A percentile compares a stretch with the other conserved stretches of the same genome.
Evolutionary conservation across 2,888 invertebrate species (phyloP).

Genomic region (Rutpela maculata): DNA sequence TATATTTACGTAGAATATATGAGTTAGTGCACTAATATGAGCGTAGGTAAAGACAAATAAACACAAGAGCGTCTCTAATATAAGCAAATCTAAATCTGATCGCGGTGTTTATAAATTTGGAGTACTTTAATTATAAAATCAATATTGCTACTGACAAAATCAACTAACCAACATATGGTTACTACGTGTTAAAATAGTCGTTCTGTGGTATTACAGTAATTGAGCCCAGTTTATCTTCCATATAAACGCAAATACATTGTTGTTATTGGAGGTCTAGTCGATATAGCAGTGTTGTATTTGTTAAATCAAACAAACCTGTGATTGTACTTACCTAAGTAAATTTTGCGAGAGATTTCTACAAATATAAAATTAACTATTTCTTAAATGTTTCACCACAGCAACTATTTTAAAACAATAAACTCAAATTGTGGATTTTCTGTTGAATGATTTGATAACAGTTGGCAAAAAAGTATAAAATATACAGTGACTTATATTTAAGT

Average conservation of each 20-base stretch:
- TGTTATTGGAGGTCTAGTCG: not conserved
- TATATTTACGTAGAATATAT: constrained; percentile 33
- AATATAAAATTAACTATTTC: too few species aligned
- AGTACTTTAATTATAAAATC: constrained; percentile 48
- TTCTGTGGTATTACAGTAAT: constrained; percentile 19
- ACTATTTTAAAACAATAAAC: too few species aligned
- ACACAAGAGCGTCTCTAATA: constrained; percentile 41
- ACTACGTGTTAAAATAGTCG: constrained; percentile 36
- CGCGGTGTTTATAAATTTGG: constrained; percentile 43
- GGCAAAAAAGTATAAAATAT: too few species aligned
- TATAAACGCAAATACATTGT: not conserved
- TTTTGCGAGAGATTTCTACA: too few species aligned
- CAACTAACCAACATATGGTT: constrained; percentile 32
- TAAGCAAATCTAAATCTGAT: constrained; percentile 47
- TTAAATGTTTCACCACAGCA: too few species aligned
- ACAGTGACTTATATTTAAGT: too few species aligned
- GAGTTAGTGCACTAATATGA: constrained; percentile 41
- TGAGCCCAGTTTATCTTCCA: not conserved
- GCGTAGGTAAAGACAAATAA: constrained; percentile 47
- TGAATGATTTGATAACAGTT: too few species aligned
- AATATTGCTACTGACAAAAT: constrained; percentile 42
- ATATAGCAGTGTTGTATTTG: not conserved
- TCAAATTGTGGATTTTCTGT: too few species aligned
- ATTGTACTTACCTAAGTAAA: not conserved
- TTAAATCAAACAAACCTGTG: not conserved